Base-by-base conservation (phyloP, 2,113 vertebrate genomes). In the Lanius ludovicianus region DNA sequence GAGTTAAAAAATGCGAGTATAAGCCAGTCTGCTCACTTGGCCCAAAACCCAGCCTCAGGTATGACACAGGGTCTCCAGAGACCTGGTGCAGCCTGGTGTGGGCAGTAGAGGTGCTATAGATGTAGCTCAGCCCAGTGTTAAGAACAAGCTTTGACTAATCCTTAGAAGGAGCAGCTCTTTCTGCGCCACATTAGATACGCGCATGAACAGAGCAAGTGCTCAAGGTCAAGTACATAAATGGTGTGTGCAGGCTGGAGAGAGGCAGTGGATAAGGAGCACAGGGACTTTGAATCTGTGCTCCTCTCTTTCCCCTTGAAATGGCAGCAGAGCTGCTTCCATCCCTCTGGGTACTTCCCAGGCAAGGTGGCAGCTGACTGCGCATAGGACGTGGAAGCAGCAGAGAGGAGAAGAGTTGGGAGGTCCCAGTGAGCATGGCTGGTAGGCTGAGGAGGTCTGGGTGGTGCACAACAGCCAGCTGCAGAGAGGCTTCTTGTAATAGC, bases 311-410 rank as follows among this genome's bases (percentile, higher is more conserved):
- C 14, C 37, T 62, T 21, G 49, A 47, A 88, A 76, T 21, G 39
- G 60, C 27, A 41, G 31, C 67, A 67, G 56, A 50, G 16, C 44
- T 75, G 19, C 79, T 70, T 86, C 67, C 50, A 27, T 50, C 13
- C 28, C 25, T 41, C 42, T 2, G 1, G 21, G 4, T 28, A 1
- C 55, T 57, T 65, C 74, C 50, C 63, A 28, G 33, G n/a, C n/a
- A 21, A 65, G 53, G 49, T 62, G 57, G 39, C 71, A 89, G 50
- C 50, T 71, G 70, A 27, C 35, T 68, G 63, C 49, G 17, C 2
- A 3, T 23, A 31, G 31, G 31, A 75, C 0, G 0, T n/a, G 39
- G 55, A 75, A n/a, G n/a, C 76, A 69, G 53, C n/a, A 63, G 53
- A 17, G 37, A 67, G 49, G 50, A 80, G 20, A 60, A 41, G 56